These are phyloP conservation scores for Megaceryle alcyon DNA, from an alignment of 2,797 vertebrate genomes.

Conservation along the genomic window DNA sequence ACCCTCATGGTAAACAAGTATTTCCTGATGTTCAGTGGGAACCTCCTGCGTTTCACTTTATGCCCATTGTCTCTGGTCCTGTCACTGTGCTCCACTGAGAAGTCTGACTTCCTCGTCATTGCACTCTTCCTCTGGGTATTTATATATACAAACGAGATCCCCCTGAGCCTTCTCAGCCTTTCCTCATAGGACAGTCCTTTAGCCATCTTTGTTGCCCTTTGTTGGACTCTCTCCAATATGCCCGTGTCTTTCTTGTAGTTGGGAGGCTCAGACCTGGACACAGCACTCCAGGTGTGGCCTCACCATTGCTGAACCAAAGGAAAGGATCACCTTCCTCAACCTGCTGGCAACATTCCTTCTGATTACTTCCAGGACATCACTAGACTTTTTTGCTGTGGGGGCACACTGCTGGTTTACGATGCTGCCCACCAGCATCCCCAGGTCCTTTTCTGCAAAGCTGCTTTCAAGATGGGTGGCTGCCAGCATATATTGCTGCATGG, in stretches of 20 bases:
- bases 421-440: neutral
- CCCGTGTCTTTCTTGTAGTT: neutral
- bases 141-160: neutral
- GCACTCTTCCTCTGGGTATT: neutral
- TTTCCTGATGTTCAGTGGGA: neutral
- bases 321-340: neutral
- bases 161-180: neutral
- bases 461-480: neutral
- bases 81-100: neutral
- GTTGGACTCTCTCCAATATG: neutral
- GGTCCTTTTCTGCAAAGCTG: neutral
- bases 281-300: neutral
- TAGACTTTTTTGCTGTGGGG: neutral
- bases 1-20: neutral
- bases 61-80: neutral
- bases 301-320: neutral
- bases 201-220: neutral
- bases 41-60: neutral
- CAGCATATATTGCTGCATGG: fast-evolving
- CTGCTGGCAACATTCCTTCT: neutral
- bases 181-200: neutral
- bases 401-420: neutral
- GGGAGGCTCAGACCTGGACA: neutral
- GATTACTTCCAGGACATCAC: neutral
- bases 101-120: neutral